Base-by-base conservation (phyloP, 2,888 invertebrate species). In the Drosophila maculinotata region DNA sequence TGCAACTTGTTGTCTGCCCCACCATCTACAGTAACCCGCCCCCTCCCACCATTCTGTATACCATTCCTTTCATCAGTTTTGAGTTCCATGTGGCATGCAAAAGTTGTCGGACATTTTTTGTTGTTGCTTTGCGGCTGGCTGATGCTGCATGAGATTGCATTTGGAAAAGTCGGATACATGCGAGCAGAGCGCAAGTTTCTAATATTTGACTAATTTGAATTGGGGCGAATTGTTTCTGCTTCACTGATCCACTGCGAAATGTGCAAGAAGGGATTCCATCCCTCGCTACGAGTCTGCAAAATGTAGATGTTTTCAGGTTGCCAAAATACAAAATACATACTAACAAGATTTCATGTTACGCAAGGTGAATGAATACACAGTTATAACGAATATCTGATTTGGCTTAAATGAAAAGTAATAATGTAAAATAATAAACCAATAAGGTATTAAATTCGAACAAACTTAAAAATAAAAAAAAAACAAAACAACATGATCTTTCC, bases 141-240 rank as follows among this genome's bases (percentile, higher is more conserved):
- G 69, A 17, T 60, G 30, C 63, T 63, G 68, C 56, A 80, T 68
- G 63, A 74, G 80, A 79, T 77, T 77, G 71, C 65, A 76, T 69
- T 76, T 58, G 31, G 17, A 51, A 56, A 73, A 73, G 54, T 69
- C 54, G 69, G 33, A 65, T 69, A 56, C 59, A 69, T 58, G 66
- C 44, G 44, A 59, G 47, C 44, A 57, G 60, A 72, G 58, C 60
- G 69, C 72, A 76, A 75, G 76, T 69, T 69, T 76, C 73, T 76
- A 72, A 73, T 73, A 76, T 75, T 75, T 76, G 76, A 76, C 76
- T 76, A 76, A 76, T 75, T 75, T 73, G 75, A 75, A 75, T 75
- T 76, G 58, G 38, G 54, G 48, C 38, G 65, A 76, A 75, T 73
- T 69, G 69, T 62, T 75, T 72, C 65, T 45, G 41, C 57, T 56